phyloP scores from a whole-genome alignment of 2,888 invertebrate genomes.

The Cataglyphis altisquamis region DNA sequence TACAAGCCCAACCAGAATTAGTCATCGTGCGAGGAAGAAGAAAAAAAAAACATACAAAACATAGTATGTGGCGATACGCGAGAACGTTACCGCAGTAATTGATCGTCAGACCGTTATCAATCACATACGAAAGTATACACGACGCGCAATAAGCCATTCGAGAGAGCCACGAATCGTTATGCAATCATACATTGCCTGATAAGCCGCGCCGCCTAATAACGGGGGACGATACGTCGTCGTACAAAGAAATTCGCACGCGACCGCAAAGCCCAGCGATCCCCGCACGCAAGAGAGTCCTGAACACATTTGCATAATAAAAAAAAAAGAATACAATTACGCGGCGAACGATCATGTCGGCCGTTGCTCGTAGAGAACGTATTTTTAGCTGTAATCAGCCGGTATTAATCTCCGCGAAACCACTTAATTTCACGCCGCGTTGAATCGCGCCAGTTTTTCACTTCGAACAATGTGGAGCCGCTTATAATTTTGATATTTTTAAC shows the following conservation, averaged over 20 bases:
- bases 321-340: conserved; percentile 49
- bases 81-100: conserved; percentile 52
- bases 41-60: neutral
- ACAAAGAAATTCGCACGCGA: conserved; percentile 51
- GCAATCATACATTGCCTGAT: conserved; percentile 39
- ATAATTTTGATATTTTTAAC: conserved; percentile 53
- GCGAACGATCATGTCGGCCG: conserved; percentile 44
- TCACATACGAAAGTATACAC: conserved; percentile 17
- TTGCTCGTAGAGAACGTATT: conserved; percentile 45
- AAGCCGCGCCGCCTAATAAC: conserved; percentile 48
- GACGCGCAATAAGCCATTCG: conserved; percentile 28
- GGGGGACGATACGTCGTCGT: conserved; percentile 41
- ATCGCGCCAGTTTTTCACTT: conserved; percentile 55
- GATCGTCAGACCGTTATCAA: conserved; percentile 44
- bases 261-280: conserved; percentile 33
- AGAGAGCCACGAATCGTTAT: conserved; percentile 44
- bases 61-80: conserved; percentile 56
- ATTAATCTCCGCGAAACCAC: conserved; percentile 56
- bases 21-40: conserved; percentile 57
- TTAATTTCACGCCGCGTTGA: conserved; percentile 57
- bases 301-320: conserved; percentile 54
- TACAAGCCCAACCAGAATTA: conserved; percentile 61
- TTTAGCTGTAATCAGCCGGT: conserved; percentile 51
- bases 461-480: conserved; percentile 6
- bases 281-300: conserved; percentile 30